Conservation (phyloP, 1,140 invertebrate genomes). For the Cheumatopsyche charites region DNA sequence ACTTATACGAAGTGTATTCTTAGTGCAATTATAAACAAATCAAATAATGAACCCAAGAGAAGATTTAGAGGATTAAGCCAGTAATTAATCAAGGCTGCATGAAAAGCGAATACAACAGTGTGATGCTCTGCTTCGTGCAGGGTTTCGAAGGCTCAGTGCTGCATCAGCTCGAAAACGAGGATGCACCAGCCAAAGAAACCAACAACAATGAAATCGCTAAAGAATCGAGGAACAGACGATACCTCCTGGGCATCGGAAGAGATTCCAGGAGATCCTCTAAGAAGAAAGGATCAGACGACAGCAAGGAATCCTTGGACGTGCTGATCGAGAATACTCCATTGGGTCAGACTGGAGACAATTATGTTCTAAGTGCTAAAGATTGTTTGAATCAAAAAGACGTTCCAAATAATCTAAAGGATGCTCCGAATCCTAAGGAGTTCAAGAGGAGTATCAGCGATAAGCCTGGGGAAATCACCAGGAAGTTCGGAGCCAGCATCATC, state of each 20-base stretch:
- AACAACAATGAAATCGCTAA: slow-evolving; percentile 8
- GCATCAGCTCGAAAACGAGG: slow-evolving; percentile 14
- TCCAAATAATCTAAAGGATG: too few species aligned
- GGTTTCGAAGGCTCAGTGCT: slow-evolving; percentile 42
- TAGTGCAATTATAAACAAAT: too few species aligned
- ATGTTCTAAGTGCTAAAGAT: too few species aligned
- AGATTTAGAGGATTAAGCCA: too few species aligned
- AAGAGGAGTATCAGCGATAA: slow-evolving; percentile 44
- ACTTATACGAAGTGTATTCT: too few species aligned
- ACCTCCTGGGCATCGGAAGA: slow-evolving; percentile 34
- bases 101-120: slow-evolving; percentile 48
- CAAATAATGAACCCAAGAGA: too few species aligned
- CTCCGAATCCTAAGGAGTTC: slow-evolving; percentile 33
- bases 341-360: not conserved
- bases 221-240: slow-evolving; percentile 16
- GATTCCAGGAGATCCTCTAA: slow-evolving; percentile 36
- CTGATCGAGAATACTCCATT: not conserved
- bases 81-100: slow-evolving; percentile 22
- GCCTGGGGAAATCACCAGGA: slow-evolving; percentile 34
- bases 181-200: slow-evolving; percentile 23
- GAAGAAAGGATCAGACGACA: slow-evolving; percentile 25
- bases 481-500: slow-evolving; percentile 36
- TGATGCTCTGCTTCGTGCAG: slow-evolving; percentile 49
- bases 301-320: not conserved
- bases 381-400: too few species aligned